phyloP scores from a whole-genome alignment of 2,888 invertebrate genomes.

The Brachycybe producta region DNA sequence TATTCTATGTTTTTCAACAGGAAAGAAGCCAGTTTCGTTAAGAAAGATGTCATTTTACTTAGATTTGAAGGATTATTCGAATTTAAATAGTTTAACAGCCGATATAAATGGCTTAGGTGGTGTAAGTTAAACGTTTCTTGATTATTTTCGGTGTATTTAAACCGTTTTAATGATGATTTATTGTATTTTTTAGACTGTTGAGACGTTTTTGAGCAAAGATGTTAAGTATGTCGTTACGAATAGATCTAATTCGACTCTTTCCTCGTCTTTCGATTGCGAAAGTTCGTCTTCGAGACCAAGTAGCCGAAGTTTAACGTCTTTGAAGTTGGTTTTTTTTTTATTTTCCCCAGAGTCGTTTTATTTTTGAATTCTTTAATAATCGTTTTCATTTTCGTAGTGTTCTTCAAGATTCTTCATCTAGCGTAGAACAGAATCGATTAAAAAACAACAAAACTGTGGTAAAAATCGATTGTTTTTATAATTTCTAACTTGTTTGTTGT shows the following conservation, averaged over 20 bases:
- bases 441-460: too few species aligned
- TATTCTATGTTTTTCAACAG: too few species aligned
- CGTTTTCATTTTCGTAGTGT: too few species aligned
- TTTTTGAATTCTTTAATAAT: neutral
- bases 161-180: too few species aligned
- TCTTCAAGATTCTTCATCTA: constrained; percentile 3
- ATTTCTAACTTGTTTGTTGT: constrained; percentile 4
- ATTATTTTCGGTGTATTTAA: too few species aligned
- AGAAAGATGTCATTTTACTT: too few species aligned
- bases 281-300: constrained; percentile 1
- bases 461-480: too few species aligned
- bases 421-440: neutral
- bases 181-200: neutral
- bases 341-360: neutral
- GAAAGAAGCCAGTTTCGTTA: too few species aligned
- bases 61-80: too few species aligned
- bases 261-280: neutral
- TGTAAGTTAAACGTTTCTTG: too few species aligned
- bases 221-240: constrained; percentile 10
- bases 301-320: constrained; percentile 1
- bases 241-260: neutral
- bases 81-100: too few species aligned
- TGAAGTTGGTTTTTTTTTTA: neutral
- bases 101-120: too few species aligned
- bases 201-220: constrained; percentile 11